Conservation (phyloP, 2,888 invertebrate species). For the Eristalis arbustorum region DNA sequence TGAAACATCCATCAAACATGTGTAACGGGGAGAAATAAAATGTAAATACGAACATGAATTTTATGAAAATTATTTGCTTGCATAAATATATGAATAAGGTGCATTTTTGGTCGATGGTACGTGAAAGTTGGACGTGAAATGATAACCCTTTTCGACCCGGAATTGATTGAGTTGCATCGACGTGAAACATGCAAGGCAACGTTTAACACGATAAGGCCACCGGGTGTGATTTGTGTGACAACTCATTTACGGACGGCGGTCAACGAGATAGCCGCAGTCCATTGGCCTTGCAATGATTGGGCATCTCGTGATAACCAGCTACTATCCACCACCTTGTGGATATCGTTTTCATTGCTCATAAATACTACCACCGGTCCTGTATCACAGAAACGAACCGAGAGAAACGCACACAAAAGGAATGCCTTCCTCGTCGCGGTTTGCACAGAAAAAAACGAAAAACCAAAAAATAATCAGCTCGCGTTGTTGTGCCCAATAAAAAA, state of each 20-base stretch:
- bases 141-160: no score
- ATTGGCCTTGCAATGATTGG: not conserved
- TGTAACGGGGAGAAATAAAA: constrained; percentile 64
- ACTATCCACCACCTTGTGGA: constrained; percentile 7
- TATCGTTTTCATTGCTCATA: constrained; percentile 28
- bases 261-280: not conserved
- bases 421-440: not conserved
- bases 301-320: constrained; percentile 36
- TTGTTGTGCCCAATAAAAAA: constrained; percentile 56
- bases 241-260: not conserved
- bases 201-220: not conserved
- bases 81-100: not conserved
- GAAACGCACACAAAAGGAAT: not conserved
- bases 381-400: not conserved
- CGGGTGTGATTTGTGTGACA: not conserved
- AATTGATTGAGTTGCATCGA: no score
- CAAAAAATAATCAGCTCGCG: constrained; percentile 35
- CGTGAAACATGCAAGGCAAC: no score
- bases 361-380: not conserved
- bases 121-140: no score
- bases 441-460: not conserved
- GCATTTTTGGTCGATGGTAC: not conserved
- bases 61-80: constrained; percentile 28
- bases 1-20: constrained; percentile 48
- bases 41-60: constrained; percentile 56